phyloP scores from a whole-genome alignment of 1,140 invertebrate genomes.

The Dysdera silvatica region DNA sequence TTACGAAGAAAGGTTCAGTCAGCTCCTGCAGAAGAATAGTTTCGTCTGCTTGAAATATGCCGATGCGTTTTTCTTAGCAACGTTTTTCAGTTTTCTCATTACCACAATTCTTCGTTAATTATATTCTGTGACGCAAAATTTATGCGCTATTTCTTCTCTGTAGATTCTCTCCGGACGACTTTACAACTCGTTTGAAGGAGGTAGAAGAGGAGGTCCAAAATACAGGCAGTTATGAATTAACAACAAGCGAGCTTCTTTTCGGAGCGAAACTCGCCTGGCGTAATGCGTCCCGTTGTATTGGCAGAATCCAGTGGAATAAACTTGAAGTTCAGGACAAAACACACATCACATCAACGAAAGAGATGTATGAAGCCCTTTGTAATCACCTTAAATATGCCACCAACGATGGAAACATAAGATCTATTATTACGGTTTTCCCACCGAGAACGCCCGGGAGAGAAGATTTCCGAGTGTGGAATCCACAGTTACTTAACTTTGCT shows the following conservation, averaged over 20 bases:
- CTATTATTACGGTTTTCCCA: conserved; percentile 50
- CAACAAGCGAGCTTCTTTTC: conserved; percentile 46
- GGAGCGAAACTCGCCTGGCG: conserved; percentile 50
- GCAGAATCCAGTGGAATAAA: conserved; percentile 51
- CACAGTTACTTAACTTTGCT: conserved; percentile 40
- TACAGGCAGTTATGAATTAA: conserved; percentile 46
- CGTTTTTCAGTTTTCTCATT: no score
- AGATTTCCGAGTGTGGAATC: conserved; percentile 42
- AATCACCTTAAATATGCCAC: conserved; percentile 47
- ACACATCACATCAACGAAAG: conserved; percentile 42
- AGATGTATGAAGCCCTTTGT: conserved; percentile 48
- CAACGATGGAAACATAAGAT: conserved; percentile 48
- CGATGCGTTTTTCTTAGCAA: no score
- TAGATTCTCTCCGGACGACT: no score
- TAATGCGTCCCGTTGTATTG: conserved; percentile 50
- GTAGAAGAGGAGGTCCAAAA: conserved; percentile 55
- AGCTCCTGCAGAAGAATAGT: no score
- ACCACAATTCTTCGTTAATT: no score
- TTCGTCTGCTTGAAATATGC: no score
- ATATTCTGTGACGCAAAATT: no score
- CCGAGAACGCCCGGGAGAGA: conserved; percentile 39
- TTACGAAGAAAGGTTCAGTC: no score
- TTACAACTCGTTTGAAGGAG: conserved; percentile 56
- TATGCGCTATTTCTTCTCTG: no score
- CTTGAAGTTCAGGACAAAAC: conserved; percentile 46